Percentiles rank a stretch among this genome's conserved stretches.
Evolutionary conservation across 1,140 invertebrate species (phyloP).

Genomic region (Phthorimaea operculella): DNA sequence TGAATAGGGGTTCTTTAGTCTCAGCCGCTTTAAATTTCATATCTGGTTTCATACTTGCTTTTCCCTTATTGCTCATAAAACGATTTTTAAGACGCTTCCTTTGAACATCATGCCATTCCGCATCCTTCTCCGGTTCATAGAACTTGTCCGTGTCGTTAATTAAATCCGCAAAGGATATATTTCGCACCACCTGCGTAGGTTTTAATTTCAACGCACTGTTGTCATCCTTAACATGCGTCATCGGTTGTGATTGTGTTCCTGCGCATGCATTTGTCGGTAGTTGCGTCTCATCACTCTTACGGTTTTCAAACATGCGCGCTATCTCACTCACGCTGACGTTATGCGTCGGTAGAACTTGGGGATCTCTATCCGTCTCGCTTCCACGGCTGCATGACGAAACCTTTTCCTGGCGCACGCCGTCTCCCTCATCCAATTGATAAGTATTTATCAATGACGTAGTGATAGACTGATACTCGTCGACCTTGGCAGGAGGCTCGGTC

Average conservation of each 20-base stretch:
- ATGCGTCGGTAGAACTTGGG: no score
- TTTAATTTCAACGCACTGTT: not conserved
- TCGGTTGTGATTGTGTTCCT: not conserved
- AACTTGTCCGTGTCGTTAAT: not conserved
- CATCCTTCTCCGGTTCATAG: not conserved
- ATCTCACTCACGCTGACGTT: no score
- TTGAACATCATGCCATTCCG: not conserved
- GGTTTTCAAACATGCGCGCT: not conserved
- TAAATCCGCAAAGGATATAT: not conserved
- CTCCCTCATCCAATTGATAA: not conserved
- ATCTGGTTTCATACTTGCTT: not conserved
- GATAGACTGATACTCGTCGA: not conserved
- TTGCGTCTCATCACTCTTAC: not conserved
- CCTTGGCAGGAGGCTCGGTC: not conserved
- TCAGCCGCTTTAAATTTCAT: not conserved
- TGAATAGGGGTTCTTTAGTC: conserved; percentile 2
- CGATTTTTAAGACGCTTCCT: not conserved
- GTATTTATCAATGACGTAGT: not conserved
- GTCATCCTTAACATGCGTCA: not conserved
- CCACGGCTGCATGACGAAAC: no score
- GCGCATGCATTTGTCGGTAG: not conserved
- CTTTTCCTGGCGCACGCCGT: not conserved
- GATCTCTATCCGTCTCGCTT: no score
- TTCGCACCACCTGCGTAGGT: not conserved
- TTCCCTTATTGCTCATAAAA: not conserved